Evolutionary conservation across 2,888 invertebrate species (phyloP).

Genomic region (Clunio marinus): DNA sequence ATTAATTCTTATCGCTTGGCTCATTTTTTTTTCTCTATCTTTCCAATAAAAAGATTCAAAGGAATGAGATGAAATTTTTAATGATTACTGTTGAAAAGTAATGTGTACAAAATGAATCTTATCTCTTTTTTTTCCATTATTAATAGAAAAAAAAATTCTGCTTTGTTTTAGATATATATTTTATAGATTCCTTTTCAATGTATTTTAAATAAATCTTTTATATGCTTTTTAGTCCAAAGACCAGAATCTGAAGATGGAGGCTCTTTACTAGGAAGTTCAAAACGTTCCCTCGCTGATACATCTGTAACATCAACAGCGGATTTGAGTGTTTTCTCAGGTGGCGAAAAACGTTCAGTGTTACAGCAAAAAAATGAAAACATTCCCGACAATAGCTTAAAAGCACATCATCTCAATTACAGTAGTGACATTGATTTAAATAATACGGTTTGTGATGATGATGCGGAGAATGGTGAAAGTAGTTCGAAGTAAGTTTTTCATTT

Average conservation of each 20-base stretch:
- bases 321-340: conserved; percentile 72
- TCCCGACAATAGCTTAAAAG: conserved; percentile 41
- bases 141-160: too few species aligned
- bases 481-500: conserved; percentile 41
- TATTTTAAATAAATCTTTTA: background rate
- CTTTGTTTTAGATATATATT: too few species aligned
- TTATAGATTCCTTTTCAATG: too few species aligned
- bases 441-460: conserved; percentile 38
- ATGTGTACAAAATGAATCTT: too few species aligned
- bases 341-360: conserved; percentile 40
- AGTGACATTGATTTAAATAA: conserved; percentile 38
- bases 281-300: conserved; percentile 75
- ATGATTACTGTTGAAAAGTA: too few species aligned
- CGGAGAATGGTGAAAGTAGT: conserved; percentile 42
- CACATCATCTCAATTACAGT: conserved; percentile 39
- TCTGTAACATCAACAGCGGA: conserved; percentile 81
- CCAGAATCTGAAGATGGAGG: conserved; percentile 58
- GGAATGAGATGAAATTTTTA: too few species aligned
- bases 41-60: too few species aligned
- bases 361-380: conserved; percentile 41
- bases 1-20: background rate
- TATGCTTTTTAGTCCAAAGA: conserved; percentile 38
- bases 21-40: too few species aligned
- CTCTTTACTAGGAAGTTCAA: conserved; percentile 66
- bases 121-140: too few species aligned